A percentile compares a stretch with the other conserved stretches of the same genome.
These are phyloP conservation scores for Agonopterix alstromeriana DNA, from an alignment of 2,888 invertebrate genomes.

Conservation along the genomic window DNA sequence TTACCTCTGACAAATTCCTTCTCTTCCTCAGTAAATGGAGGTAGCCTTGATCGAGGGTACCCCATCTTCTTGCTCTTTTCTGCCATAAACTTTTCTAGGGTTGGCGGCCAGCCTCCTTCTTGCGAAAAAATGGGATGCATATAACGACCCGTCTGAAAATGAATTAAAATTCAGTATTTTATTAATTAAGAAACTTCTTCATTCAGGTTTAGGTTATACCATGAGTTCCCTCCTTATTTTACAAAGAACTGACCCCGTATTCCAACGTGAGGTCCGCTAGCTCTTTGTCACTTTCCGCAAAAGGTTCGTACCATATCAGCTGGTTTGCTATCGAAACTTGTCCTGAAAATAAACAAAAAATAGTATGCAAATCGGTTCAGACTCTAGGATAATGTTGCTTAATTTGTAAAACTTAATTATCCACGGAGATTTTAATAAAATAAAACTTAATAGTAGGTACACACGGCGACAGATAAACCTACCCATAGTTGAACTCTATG, in stretches of 20 bases:
- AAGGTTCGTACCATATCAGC: constrained; percentile 15
- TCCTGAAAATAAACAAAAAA: constrained; percentile 13
- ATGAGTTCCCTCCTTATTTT: no score
- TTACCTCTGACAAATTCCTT: constrained; percentile 29
- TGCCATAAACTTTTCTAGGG: constrained; percentile 25
- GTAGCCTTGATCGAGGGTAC: constrained; percentile 26
- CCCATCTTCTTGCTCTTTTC: constrained; percentile 30
- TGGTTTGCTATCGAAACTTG: constrained; percentile 32
- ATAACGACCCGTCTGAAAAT: constrained; percentile 20
- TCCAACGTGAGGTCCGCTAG: background rate
- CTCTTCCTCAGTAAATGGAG: constrained; percentile 33
- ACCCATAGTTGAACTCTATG: no score
- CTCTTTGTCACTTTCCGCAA: background rate
- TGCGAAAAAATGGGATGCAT: constrained; percentile 37
- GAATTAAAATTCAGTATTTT: no score
- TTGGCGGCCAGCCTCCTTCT: constrained; percentile 43
- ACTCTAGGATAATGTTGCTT: no score
- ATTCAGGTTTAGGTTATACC: no score
- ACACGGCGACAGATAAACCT: no score
- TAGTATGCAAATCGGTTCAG: no score
- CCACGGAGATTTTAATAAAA: no score
- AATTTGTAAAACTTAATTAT: no score
- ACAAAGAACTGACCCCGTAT: background rate
- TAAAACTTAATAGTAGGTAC: no score
- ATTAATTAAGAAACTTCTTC: no score